Conservation (phyloP, 2,797 vertebrate species). For the Takifugu rubripes region DNA sequence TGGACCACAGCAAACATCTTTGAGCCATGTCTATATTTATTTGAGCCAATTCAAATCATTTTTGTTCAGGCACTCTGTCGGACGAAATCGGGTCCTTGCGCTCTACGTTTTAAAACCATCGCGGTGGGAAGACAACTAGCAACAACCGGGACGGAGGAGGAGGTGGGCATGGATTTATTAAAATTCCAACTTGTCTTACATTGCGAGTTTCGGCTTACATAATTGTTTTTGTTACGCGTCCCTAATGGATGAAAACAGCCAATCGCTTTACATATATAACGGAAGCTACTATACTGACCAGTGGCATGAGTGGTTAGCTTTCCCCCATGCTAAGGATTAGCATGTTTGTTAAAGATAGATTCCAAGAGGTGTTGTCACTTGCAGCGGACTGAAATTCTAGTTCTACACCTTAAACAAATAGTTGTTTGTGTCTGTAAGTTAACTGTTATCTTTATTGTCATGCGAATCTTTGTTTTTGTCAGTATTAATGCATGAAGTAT, state of each 20-base stretch:
- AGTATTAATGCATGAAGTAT: no score
- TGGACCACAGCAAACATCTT: background rate
- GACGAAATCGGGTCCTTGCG: slow-evolving; percentile 51
- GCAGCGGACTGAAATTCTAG: background rate
- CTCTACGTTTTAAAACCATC: slow-evolving; percentile 71
- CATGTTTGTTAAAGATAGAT: slow-evolving; percentile 18
- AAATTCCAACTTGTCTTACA: background rate
- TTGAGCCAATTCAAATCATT: background rate
- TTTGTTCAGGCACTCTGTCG: slow-evolving; percentile 53
- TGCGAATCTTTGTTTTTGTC: no score
- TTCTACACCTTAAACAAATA: no score
- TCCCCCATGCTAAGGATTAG: slow-evolving; percentile 45
- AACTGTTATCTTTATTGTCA: no score
- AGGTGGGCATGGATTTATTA: slow-evolving; percentile 49
- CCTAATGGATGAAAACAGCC: background rate
- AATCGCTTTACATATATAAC: background rate
- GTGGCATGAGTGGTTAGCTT: slow-evolving; percentile 30
- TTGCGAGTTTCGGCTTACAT: background rate
- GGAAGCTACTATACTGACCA: slow-evolving; percentile 12
- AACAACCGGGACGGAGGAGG: slow-evolving; percentile 51
- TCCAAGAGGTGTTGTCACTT: background rate
- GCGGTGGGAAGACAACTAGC: slow-evolving; percentile 67
- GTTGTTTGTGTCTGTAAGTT: no score
- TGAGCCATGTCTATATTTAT: background rate
- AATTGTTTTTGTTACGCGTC: background rate